Conservation (phyloP, 2,888 invertebrate species). For the Laspeyria flexula region DNA sequence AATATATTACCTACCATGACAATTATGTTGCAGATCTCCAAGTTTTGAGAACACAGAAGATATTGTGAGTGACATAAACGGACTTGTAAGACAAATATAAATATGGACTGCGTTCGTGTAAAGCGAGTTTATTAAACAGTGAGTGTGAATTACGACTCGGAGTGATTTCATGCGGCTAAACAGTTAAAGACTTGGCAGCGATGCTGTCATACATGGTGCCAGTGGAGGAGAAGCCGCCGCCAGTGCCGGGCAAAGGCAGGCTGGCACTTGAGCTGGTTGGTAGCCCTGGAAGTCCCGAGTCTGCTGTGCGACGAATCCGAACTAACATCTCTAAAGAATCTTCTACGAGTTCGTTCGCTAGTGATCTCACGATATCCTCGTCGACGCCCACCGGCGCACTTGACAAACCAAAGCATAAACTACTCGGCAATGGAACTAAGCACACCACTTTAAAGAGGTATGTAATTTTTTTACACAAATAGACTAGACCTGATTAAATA, state of each 20-base stretch:
- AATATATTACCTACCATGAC: constrained; percentile 31
- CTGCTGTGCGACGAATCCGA: constrained; percentile 61
- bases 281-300: constrained; percentile 72
- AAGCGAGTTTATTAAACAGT: constrained; percentile 14
- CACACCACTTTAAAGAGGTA: constrained; percentile 91
- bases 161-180: constrained; percentile 35
- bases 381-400: constrained; percentile 87
- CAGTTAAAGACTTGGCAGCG: constrained; percentile 48
- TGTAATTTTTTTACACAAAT: constrained; percentile 42
- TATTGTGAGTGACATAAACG: constrained; percentile 15
- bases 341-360: constrained; percentile 89
- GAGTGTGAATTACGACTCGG: constrained; percentile 31
- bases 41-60: constrained; percentile 40
- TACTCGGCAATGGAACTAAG: constrained; percentile 89
- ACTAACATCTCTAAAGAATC: constrained; percentile 88
- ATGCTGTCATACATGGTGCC: constrained; percentile 94
- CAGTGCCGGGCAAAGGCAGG: constrained; percentile 83
- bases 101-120: constrained; percentile 34
- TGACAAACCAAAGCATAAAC: constrained; percentile 89
- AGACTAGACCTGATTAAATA: too few species aligned
- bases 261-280: constrained; percentile 80
- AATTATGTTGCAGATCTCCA: constrained; percentile 64
- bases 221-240: constrained; percentile 91
- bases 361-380: constrained; percentile 88
- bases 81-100: constrained; percentile 20